Conservation (phyloP, 1,140 invertebrate species). For the Brachionus manjavacas region DNA sequence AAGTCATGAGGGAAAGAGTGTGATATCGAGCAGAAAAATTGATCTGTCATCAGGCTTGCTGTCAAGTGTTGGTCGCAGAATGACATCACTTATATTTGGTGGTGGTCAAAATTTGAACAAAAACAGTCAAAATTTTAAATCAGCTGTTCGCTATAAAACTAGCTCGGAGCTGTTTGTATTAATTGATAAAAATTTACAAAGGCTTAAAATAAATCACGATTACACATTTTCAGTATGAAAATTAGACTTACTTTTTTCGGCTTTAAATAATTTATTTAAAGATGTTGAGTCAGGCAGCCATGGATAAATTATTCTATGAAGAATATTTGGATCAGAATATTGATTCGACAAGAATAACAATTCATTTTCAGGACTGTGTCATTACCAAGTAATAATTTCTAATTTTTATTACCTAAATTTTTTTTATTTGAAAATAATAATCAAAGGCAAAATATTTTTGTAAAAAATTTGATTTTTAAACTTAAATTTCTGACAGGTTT, state of each 20-base stretch:
- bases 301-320: constrained; percentile 41
- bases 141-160: constrained; percentile 11
- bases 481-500: too few species aligned
- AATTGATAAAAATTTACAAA: constrained; percentile 40
- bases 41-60: not conserved
- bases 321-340: constrained; percentile 32
- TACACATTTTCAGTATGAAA: constrained; percentile 23
- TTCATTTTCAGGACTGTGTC: constrained; percentile 4
- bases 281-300: not conserved
- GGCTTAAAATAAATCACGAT: constrained; percentile 2
- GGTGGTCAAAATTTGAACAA: not conserved
- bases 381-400: constrained; percentile 2
- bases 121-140: constrained; percentile 2
- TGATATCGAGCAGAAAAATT: not conserved
- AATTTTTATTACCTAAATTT: too few species aligned
- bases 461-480: too few species aligned
- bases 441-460: too few species aligned
- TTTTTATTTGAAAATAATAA: too few species aligned
- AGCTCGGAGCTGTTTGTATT: not conserved
- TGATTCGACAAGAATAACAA: constrained; percentile 7
- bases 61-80: constrained; percentile 27
- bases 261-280: not conserved
- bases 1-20: constrained; percentile 23
- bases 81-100: constrained; percentile 37
- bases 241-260: not conserved